Evolutionary conservation across 2,888 invertebrate species (phyloP).

Genomic region (Hyposoter dolosus): DNA sequence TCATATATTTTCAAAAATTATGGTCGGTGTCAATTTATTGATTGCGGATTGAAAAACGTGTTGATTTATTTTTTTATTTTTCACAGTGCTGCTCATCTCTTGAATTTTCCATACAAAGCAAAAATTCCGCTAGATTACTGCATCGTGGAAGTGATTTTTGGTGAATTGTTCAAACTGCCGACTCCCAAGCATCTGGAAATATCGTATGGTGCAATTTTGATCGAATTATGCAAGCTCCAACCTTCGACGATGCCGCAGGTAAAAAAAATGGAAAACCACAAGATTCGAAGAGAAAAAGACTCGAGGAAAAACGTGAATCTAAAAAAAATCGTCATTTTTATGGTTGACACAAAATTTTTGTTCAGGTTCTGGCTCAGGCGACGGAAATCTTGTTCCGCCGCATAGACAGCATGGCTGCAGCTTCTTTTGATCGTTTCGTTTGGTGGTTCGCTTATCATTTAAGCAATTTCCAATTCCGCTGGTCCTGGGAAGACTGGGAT

Average conservation of each 20-base stretch:
- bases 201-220: slow-evolving; percentile 96
- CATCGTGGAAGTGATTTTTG: slow-evolving; percentile 98
- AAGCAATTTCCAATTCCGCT: slow-evolving; percentile 99
- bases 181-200: slow-evolving; percentile 95
- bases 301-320: slow-evolving; percentile 8
- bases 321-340: not conserved
- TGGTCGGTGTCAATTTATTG: not conserved
- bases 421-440: slow-evolving; percentile 98
- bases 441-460: slow-evolving; percentile 99
- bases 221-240: slow-evolving; percentile 98
- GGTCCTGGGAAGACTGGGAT: slow-evolving; percentile 99
- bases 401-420: slow-evolving; percentile 98
- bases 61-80: not conserved
- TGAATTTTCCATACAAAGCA: slow-evolving; percentile 96
- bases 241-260: slow-evolving; percentile 98
- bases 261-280: not conserved
- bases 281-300: not conserved
- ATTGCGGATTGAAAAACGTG: too few species aligned
- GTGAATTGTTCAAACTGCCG: slow-evolving; percentile 97
- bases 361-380: slow-evolving; percentile 95
- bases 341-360: slow-evolving; percentile 11
- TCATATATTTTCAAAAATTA: not conserved
- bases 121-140: slow-evolving; percentile 99
- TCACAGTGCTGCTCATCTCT: slow-evolving; percentile 92
- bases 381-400: slow-evolving; percentile 98